phyloP scores from a whole-genome alignment of 2,113 vertebrate species.

The Solenodon paradoxus region DNA sequence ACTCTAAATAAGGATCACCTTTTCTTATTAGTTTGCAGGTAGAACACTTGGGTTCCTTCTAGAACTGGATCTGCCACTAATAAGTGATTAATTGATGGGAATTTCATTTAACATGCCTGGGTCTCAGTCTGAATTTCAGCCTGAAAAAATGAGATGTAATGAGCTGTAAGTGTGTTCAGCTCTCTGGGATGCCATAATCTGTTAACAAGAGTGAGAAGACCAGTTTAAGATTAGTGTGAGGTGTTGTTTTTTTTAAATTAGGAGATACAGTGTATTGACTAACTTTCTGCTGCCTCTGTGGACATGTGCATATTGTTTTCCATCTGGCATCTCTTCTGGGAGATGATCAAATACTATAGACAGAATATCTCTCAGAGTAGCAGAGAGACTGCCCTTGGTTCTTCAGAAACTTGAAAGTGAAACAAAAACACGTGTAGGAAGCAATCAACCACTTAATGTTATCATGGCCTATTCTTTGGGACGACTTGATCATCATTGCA shows the following conservation, averaged over 20 bases:
- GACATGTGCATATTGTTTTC: neutral
- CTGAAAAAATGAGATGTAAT: neutral
- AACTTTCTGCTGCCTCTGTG: neutral
- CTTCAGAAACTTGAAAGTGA: conserved; percentile 21
- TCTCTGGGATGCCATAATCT: neutral
- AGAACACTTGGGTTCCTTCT: neutral
- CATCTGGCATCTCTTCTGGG: neutral
- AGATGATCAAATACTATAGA: conserved; percentile 20
- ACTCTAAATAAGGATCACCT: neutral
- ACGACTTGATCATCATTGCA: neutral
- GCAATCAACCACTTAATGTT: neutral
- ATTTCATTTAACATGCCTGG: neutral
- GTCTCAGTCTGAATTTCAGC: neutral
- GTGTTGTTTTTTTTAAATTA: neutral
- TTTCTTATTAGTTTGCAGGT: neutral
- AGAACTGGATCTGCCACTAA: neutral
- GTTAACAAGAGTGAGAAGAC: neutral
- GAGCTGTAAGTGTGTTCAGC: neutral
- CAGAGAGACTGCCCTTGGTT: neutral
- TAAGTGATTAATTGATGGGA: neutral
- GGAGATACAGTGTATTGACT: neutral
- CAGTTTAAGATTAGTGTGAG: neutral
- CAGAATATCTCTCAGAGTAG: conserved; percentile 38
- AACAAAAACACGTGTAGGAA: conserved; percentile 28
- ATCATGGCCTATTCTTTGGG: neutral